These are phyloP conservation scores for Heliconius sara DNA, from an alignment of 2,888 invertebrate genomes.

Conservation along the genomic window DNA sequence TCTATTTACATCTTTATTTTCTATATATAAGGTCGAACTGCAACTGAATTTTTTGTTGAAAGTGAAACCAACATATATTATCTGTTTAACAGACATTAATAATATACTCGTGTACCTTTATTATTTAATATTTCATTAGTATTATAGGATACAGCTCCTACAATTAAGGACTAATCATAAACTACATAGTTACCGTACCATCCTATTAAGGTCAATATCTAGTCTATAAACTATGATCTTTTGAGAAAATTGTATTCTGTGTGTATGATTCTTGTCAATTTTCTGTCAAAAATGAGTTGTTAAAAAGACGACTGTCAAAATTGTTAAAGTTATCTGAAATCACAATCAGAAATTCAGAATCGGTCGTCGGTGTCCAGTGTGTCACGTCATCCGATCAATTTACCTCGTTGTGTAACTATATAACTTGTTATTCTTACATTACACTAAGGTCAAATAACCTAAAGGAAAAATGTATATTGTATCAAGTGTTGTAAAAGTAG, in stretches of 20 bases:
- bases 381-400: conserved; percentile 16
- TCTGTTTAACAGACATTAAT: no score
- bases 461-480: conserved; percentile 86
- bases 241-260: no score
- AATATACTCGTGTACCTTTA: no score
- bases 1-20: neutral
- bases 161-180: no score
- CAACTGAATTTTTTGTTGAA: no score
- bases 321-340: neutral
- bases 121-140: no score
- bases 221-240: no score
- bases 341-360: conserved; percentile 1
- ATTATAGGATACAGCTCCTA: no score
- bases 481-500: conserved; percentile 89
- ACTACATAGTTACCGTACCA: no score
- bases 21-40: no score
- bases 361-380: neutral
- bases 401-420: conserved; percentile 41
- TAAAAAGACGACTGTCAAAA: conserved; percentile 1
- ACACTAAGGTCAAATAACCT: neutral
- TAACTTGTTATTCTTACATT: conserved; percentile 26
- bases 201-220: no score
- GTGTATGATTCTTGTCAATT: neutral
- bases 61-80: no score
- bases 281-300: neutral